Evolutionary conservation across 2,888 invertebrate genomes (phyloP), one percentile per base, ranked within the genome.

Genomic region (Silvanus unidentatus): DNA sequence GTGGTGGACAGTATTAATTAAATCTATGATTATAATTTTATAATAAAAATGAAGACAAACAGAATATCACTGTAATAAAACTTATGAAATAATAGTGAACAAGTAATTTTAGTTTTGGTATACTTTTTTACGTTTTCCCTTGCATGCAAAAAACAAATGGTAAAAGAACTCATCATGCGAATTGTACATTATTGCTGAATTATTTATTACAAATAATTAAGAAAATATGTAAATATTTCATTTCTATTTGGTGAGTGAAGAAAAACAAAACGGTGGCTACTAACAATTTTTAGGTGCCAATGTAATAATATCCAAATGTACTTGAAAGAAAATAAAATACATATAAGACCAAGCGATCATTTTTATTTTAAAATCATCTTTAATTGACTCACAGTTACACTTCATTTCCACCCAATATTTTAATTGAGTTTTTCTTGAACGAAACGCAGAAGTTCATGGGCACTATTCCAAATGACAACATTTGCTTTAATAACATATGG

Each of bases 381-480:
- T 32, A 32, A 32, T 9, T 32, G 11, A 8, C 4, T 5, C n/a
- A 12, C 11, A 12, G 32, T 32, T 9, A 12, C n/a, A 28, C 8
- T 28, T 28, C n/a, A n/a, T n/a, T n/a, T n/a, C n/a, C n/a, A n/a
- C n/a, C n/a, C n/a, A 28, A 9, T 28, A 28, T 32, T 12, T 32
- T 12, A 32, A n/a, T 32, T 32, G 10, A n/a, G 4, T 5, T 32
- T 12, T 4, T 32, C 13, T 32, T 12, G 32, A 4, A 32, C 10
- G 10, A 5, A 32, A n/a, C 13, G 6, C 37, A 69, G 53, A 47
- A 72, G 68, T 47, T 71, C 67, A 43, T 49, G 47, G 22, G 69
- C 71, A 52, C 50, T 60, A 36, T 61, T 58, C 71, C 71, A 72
- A 38, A 65, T 30, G 47, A 60, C 58, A 14, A 71, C 58, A 38